Percentiles rank a stretch among this genome's conserved stretches.
Evolutionary conservation across 2,888 invertebrate species (phyloP).

Genomic region (Epistrophe grossulariae): DNA sequence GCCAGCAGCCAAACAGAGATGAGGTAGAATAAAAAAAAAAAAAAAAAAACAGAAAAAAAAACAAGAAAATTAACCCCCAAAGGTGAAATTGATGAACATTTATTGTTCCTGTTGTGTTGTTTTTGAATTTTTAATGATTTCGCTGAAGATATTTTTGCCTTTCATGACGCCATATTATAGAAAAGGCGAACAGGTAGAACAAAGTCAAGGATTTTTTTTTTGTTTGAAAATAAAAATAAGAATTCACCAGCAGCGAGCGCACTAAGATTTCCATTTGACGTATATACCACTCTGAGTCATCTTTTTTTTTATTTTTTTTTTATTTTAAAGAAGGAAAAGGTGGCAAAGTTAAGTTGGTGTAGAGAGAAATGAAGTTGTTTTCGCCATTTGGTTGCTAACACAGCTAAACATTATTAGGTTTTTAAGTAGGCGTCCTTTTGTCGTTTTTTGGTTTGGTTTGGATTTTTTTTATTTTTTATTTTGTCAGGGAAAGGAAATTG

Average conservation of each 20-base stretch:
- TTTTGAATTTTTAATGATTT: conserved; percentile 62
- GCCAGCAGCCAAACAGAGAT: not conserved
- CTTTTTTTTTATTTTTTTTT: not conserved
- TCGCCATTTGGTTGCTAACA: conserved; percentile 25
- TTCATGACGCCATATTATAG: conserved; percentile 5
- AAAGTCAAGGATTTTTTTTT: conserved; percentile 2
- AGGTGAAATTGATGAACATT: conserved; percentile 48
- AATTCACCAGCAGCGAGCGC: conserved; percentile 6
- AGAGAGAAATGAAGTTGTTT: conserved; percentile 25
- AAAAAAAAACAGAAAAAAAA: not conserved
- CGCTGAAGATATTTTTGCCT: not conserved
- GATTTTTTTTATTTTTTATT: not conserved
- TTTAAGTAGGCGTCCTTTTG: not conserved
- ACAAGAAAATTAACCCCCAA: conserved; percentile 35
- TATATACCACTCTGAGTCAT: conserved; percentile 23
- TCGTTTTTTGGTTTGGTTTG: not conserved
- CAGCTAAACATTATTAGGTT: conserved; percentile 27
- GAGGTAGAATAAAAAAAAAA: not conserved
- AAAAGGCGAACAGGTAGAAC: conserved; percentile 31
- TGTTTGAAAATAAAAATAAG: not conserved
- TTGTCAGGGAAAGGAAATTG: not conserved
- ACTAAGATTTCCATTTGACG: conserved; percentile 1
- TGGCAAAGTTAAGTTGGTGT: conserved; percentile 5
- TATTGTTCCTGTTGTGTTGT: conserved; percentile 54
- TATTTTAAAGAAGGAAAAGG: not conserved